Base-by-base conservation (phyloP, 2,888 invertebrate species). In the Unio pictorum region DNA sequence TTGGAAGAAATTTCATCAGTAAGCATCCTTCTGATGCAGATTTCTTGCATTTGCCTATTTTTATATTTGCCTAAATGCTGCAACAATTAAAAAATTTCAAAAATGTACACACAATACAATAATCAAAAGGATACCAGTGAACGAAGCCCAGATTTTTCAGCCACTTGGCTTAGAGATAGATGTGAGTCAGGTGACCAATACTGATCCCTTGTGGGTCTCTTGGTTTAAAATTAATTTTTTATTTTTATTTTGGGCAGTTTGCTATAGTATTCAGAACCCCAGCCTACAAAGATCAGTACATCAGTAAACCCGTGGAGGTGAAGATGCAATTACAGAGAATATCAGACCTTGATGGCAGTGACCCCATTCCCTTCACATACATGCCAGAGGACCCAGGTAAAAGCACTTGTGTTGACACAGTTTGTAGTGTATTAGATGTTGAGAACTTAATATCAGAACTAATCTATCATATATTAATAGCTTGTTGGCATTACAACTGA, bases 301-400 rank as follows among this genome's bases (percentile, higher is more conserved):
- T 95, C 65, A 92, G 93, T 1, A 93, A 94, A 64, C 94, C 95
- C 28, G 94, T 95, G 28, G 93, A 94, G 86, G 96, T 95, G 30
- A 93, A 91, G 85, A 94, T 97, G 84, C 96, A 96, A 88, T 92
- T 98, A 75, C 92, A 93, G 87, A 92, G 97, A 82, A 94, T 95
- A 20, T 95, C 96, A 45, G 97, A 98, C 91, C 69, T 76, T 23
- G 86, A 85, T 65, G 81, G 79, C 62, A 84, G 84, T 91, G 95
- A 95, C 88, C 91, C 96, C 8, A 91, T 95, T 75, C 94, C 94
- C 55, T 98, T 97, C 92, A 94, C 95, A 90, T 94, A 95, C 66
- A 85, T 85, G 81, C 86, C 86, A 26, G 86, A 87, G 64, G 86
- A 87, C 73, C 86, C 84, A 71, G 86, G 86, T 86, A 76, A n/a